Evolutionary conservation across 2,113 vertebrate species (phyloP).

Genomic region (Astur gentilis): DNA sequence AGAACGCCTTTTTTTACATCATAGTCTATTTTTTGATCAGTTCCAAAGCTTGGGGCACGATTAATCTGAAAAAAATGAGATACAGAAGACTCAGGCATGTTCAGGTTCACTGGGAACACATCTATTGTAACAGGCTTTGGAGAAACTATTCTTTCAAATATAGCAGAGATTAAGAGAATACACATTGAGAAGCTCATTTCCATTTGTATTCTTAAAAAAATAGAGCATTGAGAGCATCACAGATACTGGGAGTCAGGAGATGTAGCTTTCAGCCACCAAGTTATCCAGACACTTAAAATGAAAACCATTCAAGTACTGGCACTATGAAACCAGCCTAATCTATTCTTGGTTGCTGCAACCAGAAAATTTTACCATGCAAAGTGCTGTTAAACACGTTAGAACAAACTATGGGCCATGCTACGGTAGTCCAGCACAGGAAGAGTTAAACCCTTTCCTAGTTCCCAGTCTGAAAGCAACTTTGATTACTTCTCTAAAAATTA

Average conservation of each 20-base stretch:
- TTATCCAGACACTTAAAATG: background rate
- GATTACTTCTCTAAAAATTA: background rate
- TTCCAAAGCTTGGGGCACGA: slow-evolving; percentile 97
- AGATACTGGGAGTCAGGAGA: background rate
- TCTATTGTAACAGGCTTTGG: background rate
- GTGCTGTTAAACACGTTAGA: background rate
- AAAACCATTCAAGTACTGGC: background rate
- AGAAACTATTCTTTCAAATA: background rate
- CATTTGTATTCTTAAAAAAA: background rate
- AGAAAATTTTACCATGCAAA: background rate
- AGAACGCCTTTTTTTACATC: slow-evolving; percentile 95
- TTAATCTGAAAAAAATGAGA: slow-evolving; percentile 85
- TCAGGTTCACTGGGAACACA: background rate
- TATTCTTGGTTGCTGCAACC: background rate
- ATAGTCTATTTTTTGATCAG: slow-evolving; percentile 98
- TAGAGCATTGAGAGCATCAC: background rate
- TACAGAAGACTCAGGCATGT: background rate
- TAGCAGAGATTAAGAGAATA: background rate
- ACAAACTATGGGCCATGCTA: background rate
- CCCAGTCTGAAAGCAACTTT: background rate
- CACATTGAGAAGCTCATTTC: background rate
- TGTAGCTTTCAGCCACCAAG: background rate
- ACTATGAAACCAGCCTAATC: background rate
- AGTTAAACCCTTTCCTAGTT: background rate
- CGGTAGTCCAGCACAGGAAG: background rate